Conservation (phyloP, 2,797 vertebrate species). For the Scyliorhinus canicula region DNA sequence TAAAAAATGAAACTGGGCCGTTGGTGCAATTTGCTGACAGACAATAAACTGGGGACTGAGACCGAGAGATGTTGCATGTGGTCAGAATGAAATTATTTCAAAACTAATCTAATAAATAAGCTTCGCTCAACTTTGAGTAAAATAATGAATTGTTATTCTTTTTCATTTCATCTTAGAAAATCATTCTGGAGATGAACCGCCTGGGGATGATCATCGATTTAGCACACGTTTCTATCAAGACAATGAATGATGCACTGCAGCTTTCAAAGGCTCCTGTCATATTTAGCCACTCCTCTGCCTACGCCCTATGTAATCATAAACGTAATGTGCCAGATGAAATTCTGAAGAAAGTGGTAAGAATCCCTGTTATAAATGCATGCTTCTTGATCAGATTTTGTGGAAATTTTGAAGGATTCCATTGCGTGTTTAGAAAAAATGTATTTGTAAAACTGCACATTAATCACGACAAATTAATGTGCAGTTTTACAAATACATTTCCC, state of each 20-base stretch:
- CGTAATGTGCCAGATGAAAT: slow-evolving; percentile 82
- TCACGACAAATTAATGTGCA: no score
- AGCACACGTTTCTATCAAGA: slow-evolving; percentile 71
- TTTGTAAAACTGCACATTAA: background rate
- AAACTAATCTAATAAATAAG: background rate
- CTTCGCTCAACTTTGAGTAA: background rate
- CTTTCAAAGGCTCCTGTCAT: slow-evolving; percentile 76
- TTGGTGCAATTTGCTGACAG: background rate
- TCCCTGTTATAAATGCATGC: background rate
- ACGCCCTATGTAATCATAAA: slow-evolving; percentile 56
- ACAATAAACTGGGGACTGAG: background rate
- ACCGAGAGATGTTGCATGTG: background rate
- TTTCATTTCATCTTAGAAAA: slow-evolving; percentile 50
- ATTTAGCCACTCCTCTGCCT: slow-evolving; percentile 92
- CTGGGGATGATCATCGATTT: slow-evolving; percentile 85
- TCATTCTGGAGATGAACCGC: slow-evolving; percentile 85
- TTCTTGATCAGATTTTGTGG: background rate
- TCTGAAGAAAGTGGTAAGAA: slow-evolving; percentile 72
- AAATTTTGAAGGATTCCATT: background rate
- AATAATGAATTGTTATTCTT: background rate
- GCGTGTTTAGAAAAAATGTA: background rate
- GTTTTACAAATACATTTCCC: no score
- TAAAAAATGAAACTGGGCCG: background rate
- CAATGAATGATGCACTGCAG: slow-evolving; percentile 68
- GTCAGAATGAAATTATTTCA: background rate